A percentile compares a stretch with the other conserved stretches of the same genome.
Evolutionary conservation across 2,797 vertebrate genomes (phyloP).

Genomic region (Siniperca obscura): DNA sequence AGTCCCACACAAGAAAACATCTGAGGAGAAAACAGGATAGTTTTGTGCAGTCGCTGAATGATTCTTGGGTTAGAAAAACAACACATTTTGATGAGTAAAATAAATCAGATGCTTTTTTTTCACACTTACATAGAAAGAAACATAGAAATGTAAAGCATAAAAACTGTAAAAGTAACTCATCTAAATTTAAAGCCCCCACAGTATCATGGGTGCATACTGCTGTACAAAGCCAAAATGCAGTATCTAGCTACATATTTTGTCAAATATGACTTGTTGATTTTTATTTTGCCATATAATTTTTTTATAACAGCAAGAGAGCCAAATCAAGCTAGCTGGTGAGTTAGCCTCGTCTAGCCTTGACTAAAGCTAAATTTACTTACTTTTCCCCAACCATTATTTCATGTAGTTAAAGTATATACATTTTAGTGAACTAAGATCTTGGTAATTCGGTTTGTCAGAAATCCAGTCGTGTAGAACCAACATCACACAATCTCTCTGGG

Average conservation of each 20-base stretch:
- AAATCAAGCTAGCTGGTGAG: not conserved
- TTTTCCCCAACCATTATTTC: not conserved
- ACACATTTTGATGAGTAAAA: not conserved
- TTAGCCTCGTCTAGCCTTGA: not conserved
- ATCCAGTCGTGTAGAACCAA: not conserved
- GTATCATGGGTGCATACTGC: not conserved
- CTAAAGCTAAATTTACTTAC: not conserved
- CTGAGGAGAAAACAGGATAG: conserved; percentile 41
- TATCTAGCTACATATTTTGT: not conserved
- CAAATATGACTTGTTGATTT: not conserved
- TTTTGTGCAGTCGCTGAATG: conserved; percentile 10
- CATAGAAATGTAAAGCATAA: not conserved
- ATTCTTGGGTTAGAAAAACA: conserved; percentile 30
- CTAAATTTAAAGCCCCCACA: not conserved
- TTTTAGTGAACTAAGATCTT: not conserved
- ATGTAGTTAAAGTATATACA: not conserved
- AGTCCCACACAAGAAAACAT: conserved; percentile 45
- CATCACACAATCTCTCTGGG: too few relatives aligned
- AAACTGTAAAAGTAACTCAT: not conserved
- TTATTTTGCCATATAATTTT: not conserved
- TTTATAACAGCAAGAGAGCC: not conserved
- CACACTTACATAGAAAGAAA: not conserved
- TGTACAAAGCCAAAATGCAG: conserved; percentile 1
- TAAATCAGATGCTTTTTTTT: not conserved
- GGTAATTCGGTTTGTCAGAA: not conserved